Evolutionary conservation across 2,888 invertebrate genomes (phyloP), one percentile per base, ranked within the genome.

Genomic region (Conchocele bisecta): DNA sequence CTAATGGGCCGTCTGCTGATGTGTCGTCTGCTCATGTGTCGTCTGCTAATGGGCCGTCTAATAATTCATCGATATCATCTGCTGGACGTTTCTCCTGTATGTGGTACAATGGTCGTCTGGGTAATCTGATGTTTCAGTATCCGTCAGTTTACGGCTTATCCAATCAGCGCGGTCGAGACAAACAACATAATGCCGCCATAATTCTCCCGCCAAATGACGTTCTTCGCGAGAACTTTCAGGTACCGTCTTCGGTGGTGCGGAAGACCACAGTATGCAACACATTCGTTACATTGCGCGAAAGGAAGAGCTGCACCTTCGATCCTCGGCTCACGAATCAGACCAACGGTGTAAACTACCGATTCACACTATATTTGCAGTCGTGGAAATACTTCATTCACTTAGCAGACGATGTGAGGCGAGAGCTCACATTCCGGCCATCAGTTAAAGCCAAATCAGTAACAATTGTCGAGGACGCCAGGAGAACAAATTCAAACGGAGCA

Each of bases 111-210:
- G 70, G 70, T 9, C 35, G 64, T 3, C 48, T 70, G 3, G 70
- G 42, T 15, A 70, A 70, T 26, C 70, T 64, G 39, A 53, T 70
- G 1, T 70, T 41, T 48, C 70, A 70, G 41, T 70, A 70, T 48
- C 64, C 70, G 7, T 70, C 70, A 15, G 41, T 70, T 17, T 70
- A 39, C 54, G 70, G 70, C 13, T 64, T 70, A 24, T 42, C 70
- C 17, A 53, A 31, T n/a, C 46, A 37, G 13, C 44, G 59, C 31
- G n/a, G n/a, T n/a, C n/a, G n/a, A n/a, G n/a, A n/a, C n/a, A n/a
- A n/a, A n/a, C n/a, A n/a, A n/a, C n/a, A n/a, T n/a, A 70, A 70
- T 20, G 26, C 64, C 4, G 54, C 70, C 0, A 64, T 70, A 33
- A 51, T 70, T 26, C 46, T 70, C 2, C 64, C 50, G 3, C n/a